Evolutionary conservation across 2,888 invertebrate genomes (phyloP).

Genomic region (Pocota personata): DNA sequence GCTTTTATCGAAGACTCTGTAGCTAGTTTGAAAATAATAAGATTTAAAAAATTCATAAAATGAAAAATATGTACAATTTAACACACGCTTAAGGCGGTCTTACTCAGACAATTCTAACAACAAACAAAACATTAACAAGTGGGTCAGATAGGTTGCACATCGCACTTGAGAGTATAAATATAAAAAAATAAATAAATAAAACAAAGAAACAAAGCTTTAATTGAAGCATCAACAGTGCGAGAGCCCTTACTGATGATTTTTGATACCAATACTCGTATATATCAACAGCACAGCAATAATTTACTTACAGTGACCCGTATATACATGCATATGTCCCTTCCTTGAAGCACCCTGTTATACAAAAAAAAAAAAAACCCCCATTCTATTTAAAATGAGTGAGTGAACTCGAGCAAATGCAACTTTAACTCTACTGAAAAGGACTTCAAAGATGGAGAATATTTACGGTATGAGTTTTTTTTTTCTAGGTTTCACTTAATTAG

Average conservation of each 20-base stretch:
- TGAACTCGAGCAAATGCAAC: constrained; percentile 55
- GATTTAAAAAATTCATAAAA: background rate
- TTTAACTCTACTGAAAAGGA: constrained; percentile 37
- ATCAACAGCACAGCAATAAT: background rate
- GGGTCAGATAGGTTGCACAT: background rate
- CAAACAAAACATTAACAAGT: background rate
- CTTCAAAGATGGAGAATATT: constrained; percentile 45
- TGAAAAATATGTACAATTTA: background rate
- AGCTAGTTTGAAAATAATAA: too few relatives aligned
- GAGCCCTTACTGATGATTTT: background rate
- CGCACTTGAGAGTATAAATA: too few relatives aligned
- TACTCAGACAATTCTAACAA: background rate
- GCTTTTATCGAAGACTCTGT: too few relatives aligned
- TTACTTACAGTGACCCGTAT: constrained; percentile 4
- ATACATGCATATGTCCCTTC: background rate
- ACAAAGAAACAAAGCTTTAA: background rate
- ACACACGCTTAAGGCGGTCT: background rate
- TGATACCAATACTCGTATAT: background rate
- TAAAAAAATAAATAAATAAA: too few relatives aligned
- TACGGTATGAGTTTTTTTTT: constrained; percentile 7
- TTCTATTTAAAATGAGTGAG: constrained; percentile 38
- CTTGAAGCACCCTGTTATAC: constrained; percentile 1
- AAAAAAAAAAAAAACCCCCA: constrained; percentile 3
- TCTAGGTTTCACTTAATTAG: constrained; percentile 61
- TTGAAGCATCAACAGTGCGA: background rate